Evolutionary conservation across 2,888 invertebrate genomes (phyloP).

Genomic region (Sabatieria punctata): DNA sequence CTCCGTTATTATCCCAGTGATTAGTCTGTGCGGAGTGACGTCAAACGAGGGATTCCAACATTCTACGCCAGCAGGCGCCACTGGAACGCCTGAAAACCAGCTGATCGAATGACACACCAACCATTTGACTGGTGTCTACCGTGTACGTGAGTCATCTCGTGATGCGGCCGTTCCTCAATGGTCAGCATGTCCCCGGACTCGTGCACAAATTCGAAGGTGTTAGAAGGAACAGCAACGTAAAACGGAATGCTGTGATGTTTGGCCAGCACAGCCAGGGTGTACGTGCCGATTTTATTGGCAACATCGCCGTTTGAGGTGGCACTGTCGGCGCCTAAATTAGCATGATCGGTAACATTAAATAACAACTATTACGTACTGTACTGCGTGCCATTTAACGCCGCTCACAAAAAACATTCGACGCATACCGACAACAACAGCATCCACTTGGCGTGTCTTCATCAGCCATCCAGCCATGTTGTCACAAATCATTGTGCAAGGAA

Average conservation of each 20-base stretch:
- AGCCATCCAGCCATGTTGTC: slow-evolving; percentile 87
- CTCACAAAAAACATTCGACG: not conserved
- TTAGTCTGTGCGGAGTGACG: slow-evolving; percentile 77
- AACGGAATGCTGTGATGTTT: slow-evolving; percentile 79
- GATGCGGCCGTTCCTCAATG: slow-evolving; percentile 77
- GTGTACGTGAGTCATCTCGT: slow-evolving; percentile 83
- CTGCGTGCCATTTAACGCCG: no score
- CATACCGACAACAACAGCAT: slow-evolving; percentile 88
- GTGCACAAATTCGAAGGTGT: no score
- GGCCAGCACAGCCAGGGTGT: slow-evolving; percentile 66
- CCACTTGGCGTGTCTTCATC: slow-evolving; percentile 62
- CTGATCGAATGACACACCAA: slow-evolving; percentile 11
- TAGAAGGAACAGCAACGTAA: slow-evolving; percentile 80
- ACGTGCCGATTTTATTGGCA: slow-evolving; percentile 78
- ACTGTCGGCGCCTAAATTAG: slow-evolving; percentile 54
- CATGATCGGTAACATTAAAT: no score
- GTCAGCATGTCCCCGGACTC: slow-evolving; percentile 75
- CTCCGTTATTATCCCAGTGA: slow-evolving; percentile 78
- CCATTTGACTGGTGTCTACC: slow-evolving; percentile 3
- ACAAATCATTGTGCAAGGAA: slow-evolving; percentile 70
- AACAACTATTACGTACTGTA: not conserved
- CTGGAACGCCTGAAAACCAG: slow-evolving; percentile 13
- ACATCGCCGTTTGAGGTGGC: slow-evolving; percentile 93
- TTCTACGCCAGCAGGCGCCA: slow-evolving; percentile 49
- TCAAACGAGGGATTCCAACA: slow-evolving; percentile 99